A percentile compares a stretch with the other conserved stretches of the same genome.
phyloP scores from a whole-genome alignment of 2,888 invertebrate genomes.

The Idaea dimidiata region DNA sequence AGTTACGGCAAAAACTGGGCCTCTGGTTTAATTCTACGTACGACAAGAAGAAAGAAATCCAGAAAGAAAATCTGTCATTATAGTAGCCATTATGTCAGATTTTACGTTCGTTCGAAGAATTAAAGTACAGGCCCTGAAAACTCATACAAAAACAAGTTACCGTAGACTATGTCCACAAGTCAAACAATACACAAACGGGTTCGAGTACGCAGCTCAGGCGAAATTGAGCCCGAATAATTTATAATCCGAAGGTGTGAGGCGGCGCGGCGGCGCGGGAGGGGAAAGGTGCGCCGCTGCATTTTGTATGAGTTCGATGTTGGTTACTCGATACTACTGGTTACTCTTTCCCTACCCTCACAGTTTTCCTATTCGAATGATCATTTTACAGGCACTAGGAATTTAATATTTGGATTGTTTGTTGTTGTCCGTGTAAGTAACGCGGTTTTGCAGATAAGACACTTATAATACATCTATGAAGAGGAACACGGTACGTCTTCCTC shows the following conservation, averaged over 20 bases:
- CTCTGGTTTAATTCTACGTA: no score
- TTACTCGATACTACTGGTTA: conserved; percentile 41
- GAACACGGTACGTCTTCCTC: no score
- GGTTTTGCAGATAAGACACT: not conserved
- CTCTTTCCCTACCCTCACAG: not conserved
- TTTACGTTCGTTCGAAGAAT: no score
- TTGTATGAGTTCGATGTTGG: conserved; percentile 66
- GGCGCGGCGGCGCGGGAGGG: conserved; percentile 46
- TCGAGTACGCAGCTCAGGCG: conserved; percentile 46
- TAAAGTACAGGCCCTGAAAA: no score
- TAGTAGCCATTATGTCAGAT: no score
- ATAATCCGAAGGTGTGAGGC: conserved; percentile 55
- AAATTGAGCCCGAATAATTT: conserved; percentile 76
- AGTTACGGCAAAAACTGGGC: no score
- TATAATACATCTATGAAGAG: no score
- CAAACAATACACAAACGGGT: conserved; percentile 63
- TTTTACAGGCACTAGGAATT: not conserved
- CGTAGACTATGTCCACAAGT: conserved; percentile 50
- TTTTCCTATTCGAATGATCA: not conserved
- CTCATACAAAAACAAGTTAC: conserved; percentile 4
- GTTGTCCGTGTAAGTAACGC: not conserved
- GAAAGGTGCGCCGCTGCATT: conserved; percentile 62
- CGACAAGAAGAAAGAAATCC: no score
- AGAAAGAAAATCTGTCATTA: no score
- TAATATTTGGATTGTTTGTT: not conserved